These are phyloP conservation scores for Heliocidaris erythrogramma DNA, from an alignment of 35 echinoderm and acorn worm genomes.

Conservation along the genomic window DNA sequence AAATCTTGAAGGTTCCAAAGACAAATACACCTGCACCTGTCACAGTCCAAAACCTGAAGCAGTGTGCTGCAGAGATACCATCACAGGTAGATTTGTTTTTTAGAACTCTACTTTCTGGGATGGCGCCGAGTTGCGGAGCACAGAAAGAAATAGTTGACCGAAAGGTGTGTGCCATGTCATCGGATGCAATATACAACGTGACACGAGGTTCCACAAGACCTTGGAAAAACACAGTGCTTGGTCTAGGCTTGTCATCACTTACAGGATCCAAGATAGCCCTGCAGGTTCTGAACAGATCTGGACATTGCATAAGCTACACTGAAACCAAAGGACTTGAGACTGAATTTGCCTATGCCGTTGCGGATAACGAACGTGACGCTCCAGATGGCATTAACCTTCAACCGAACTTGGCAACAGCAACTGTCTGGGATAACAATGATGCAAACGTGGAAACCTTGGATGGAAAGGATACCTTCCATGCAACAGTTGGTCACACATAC, in stretches of 20 bases:
- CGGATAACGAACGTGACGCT: conserved; percentile 32
- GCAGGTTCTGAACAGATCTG: conserved; percentile 75
- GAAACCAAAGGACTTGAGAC: conserved; percentile 80
- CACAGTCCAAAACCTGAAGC: conserved; percentile 75
- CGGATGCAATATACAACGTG: conserved; percentile 71
- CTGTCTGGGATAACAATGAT: conserved; percentile 77
- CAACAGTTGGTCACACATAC: conserved; percentile 84
- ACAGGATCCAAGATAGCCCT: conserved; percentile 74
- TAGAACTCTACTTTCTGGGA: conserved; percentile 70
- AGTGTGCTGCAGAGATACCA: conserved; percentile 67
- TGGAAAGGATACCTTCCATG: conserved; percentile 75
- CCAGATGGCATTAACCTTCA: too few species aligned
- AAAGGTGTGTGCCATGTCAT: conserved; percentile 76
- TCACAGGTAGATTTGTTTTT: conserved; percentile 71
- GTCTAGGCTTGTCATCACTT: conserved; percentile 73
- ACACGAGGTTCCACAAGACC: too few species aligned
- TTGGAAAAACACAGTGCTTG: conserved; percentile 76
- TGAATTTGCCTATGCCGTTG: conserved; percentile 78
- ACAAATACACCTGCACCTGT: conserved; percentile 59
- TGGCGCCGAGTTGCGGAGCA: conserved; percentile 19
- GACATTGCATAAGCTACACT: conserved; percentile 74
- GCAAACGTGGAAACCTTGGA: conserved; percentile 80
- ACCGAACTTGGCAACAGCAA: conserved; percentile 63
- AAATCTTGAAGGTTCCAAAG: conserved; percentile 63
- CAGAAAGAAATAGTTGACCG: conserved; percentile 59